Conservation (phyloP, 2,888 invertebrate species). For the Papilio protenor region DNA sequence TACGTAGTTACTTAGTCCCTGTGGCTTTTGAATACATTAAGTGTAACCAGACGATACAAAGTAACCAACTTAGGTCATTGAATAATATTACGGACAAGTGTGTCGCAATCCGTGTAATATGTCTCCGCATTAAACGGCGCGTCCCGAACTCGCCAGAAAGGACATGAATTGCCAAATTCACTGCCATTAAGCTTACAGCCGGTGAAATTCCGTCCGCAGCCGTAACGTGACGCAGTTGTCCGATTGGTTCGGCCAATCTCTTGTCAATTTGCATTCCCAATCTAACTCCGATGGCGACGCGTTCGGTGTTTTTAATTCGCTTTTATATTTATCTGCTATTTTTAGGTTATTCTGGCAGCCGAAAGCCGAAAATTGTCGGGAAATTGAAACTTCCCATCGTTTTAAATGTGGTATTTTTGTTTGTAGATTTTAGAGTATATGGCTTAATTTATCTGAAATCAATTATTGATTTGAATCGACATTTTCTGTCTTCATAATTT, state of each 20-base stretch:
- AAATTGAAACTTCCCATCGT: constrained; percentile 18
- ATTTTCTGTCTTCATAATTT: background rate
- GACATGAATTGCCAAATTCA: constrained; percentile 39
- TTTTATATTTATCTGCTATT: constrained; percentile 18
- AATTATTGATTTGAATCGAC: background rate
- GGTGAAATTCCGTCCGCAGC: constrained; percentile 18
- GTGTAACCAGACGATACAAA: background rate
- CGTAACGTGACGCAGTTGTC: constrained; percentile 22
- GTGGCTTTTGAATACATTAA: background rate
- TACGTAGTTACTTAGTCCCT: background rate
- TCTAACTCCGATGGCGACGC: constrained; percentile 30
- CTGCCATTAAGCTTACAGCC: constrained; percentile 26
- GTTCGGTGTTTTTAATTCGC: constrained; percentile 20
- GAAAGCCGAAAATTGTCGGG: background rate
- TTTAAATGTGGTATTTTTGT: background rate
- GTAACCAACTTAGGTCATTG: constrained; percentile 16
- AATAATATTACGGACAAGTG: constrained; percentile 16
- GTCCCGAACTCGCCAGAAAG: background rate
- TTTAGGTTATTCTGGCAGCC: background rate
- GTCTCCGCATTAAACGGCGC: constrained; percentile 12
- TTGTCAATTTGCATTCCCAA: constrained; percentile 36
- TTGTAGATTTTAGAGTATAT: background rate
- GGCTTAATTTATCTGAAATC: background rate
- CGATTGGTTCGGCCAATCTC: constrained; percentile 16
- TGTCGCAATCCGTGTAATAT: background rate